phyloP scores from a whole-genome alignment of 2,888 invertebrate species.

The Stenotaenia linearis region DNA sequence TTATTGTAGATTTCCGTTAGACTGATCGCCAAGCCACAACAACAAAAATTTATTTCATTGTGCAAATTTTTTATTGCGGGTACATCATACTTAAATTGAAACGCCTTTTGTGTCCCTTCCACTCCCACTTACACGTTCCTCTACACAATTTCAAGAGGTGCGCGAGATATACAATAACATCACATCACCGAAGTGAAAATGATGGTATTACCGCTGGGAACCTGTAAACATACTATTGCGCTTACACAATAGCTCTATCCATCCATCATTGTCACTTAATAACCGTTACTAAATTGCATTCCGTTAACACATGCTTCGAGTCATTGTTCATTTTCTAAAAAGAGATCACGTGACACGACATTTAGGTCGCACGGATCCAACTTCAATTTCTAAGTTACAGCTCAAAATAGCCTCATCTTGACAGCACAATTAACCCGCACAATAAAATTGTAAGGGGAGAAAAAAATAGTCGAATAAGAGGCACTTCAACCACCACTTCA shows the following conservation, averaged over 20 bases:
- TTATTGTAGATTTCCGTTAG: too few relatives aligned
- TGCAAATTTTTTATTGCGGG: too few relatives aligned
- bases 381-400: neutral
- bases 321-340: neutral
- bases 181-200: neutral
- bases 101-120: too few relatives aligned
- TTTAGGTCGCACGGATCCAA: neutral
- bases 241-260: neutral
- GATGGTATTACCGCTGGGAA: neutral
- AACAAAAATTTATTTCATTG: too few relatives aligned
- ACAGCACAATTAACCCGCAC: neutral
- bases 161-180: neutral
- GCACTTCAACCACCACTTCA: neutral
- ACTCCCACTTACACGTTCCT: too few relatives aligned
- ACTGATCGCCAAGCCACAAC: too few relatives aligned
- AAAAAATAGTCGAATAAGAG: neutral
- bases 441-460: neutral
- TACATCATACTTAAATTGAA: too few relatives aligned
- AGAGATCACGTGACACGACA: neutral
- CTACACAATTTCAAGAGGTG: neutral
- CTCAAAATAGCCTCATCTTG: conserved; percentile 7
- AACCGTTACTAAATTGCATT: neutral
- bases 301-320: neutral
- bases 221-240: neutral
- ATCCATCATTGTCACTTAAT: neutral